Evolutionary conservation across 1,140 invertebrate species (phyloP).

Genomic region (Micrasema minimum): DNA sequence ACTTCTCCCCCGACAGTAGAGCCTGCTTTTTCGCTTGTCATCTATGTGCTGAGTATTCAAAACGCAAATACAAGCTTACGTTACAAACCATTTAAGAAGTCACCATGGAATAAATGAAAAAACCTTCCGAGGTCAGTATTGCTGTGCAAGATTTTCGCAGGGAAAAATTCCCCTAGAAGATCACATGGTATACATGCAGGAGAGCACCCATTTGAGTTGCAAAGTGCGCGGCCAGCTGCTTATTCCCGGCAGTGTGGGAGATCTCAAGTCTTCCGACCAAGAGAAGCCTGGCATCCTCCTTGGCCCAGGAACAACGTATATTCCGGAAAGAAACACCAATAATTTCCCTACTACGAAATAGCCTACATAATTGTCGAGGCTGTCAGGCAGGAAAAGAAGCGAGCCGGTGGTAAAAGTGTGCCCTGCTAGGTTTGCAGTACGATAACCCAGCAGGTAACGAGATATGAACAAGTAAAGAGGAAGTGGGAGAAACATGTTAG

Average conservation of each 20-base stretch:
- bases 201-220: constrained; percentile 3
- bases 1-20: too few relatives aligned
- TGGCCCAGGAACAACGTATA: background rate
- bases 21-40: background rate
- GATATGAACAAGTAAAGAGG: too few relatives aligned
- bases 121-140: constrained; percentile 1
- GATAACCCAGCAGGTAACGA: too few relatives aligned
- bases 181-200: constrained; percentile 16
- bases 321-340: too few relatives aligned
- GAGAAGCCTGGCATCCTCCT: background rate
- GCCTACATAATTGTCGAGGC: too few relatives aligned
- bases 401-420: too few relatives aligned
- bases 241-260: background rate
- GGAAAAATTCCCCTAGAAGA: background rate
- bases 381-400: too few relatives aligned
- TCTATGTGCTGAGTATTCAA: background rate
- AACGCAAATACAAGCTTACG: background rate
- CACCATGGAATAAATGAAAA: background rate
- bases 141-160: background rate
- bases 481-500: too few relatives aligned
- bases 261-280: constrained; percentile 4
- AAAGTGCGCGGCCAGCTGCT: background rate
- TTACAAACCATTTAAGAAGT: constrained; percentile 4
- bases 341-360: too few relatives aligned
- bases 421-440: too few relatives aligned